These are phyloP conservation scores for Psittacus erithacus DNA, from an alignment of 2,113 vertebrate genomes.

Conservation along the genomic window DNA sequence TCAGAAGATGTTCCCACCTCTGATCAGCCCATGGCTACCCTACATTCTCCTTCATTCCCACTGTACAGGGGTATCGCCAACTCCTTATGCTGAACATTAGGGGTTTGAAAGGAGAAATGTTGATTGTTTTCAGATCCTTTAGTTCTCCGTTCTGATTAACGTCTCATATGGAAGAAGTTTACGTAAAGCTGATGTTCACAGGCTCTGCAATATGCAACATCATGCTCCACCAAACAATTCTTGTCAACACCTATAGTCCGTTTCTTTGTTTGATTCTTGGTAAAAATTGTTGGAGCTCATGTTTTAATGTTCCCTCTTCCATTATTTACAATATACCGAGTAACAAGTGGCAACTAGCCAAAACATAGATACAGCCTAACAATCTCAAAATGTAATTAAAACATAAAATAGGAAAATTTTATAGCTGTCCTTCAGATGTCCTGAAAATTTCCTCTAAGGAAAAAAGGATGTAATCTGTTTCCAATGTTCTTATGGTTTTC, in stretches of 20 bases:
- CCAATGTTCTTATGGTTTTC: neutral
- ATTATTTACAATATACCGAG: constrained; percentile 50
- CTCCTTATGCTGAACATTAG: neutral
- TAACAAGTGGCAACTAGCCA: constrained; percentile 43
- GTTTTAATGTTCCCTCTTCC: constrained; percentile 30
- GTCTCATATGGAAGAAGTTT: constrained; percentile 58
- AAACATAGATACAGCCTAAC: constrained; percentile 26
- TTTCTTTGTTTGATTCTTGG: constrained; percentile 42
- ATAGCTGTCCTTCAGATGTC: constrained; percentile 72
- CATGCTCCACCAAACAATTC: constrained; percentile 53
- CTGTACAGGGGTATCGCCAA: neutral
- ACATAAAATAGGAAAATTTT: constrained; percentile 44
- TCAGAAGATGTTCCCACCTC: neutral
- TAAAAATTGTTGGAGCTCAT: constrained; percentile 35
- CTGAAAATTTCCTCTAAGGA: constrained; percentile 50
- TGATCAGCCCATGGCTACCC: neutral
- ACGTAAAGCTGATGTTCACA: constrained; percentile 55
- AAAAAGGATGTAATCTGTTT: constrained; percentile 6
- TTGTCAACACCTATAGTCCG: constrained; percentile 47
- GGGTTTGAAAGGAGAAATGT: neutral
- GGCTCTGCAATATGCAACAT: constrained; percentile 33
- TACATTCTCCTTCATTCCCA: neutral
- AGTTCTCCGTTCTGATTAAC: constrained; percentile 24
- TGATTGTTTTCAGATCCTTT: constrained; percentile 56
- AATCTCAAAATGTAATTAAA: constrained; percentile 55